These are phyloP conservation scores for Leptocoma aspasia DNA, from an alignment of 2,113 vertebrate species.

Conservation along the genomic window DNA sequence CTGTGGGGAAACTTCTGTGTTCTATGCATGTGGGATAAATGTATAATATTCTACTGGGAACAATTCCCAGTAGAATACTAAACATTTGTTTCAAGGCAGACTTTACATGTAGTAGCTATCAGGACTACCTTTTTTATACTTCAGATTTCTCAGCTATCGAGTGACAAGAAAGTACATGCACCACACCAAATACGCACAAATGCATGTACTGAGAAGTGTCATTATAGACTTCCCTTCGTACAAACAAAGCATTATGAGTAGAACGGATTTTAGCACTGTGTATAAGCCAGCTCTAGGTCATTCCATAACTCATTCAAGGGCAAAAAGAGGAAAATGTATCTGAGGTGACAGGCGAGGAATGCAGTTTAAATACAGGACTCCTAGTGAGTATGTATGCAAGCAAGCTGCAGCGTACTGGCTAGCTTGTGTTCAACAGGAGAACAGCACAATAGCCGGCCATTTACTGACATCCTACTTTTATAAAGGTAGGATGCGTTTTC, in stretches of 20 bases:
- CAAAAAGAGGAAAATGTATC: background rate
- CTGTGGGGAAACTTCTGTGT: background rate
- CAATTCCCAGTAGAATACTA: background rate
- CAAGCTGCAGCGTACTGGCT: background rate
- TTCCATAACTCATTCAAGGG: background rate
- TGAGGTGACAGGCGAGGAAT: background rate
- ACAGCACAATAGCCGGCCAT: rapidly evolving
- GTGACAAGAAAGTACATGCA: background rate
- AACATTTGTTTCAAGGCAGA: background rate
- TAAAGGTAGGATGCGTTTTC: background rate
- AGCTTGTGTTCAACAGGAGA: background rate
- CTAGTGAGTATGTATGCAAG: background rate
- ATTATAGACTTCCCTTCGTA: background rate
- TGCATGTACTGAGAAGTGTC: background rate
- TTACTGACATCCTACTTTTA: background rate
- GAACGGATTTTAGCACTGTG: background rate
- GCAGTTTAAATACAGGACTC: background rate
- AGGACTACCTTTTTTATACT: background rate
- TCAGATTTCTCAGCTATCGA: background rate
- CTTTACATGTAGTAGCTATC: background rate
- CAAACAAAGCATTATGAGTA: background rate
- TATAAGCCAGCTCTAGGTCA: background rate
- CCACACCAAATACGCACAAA: background rate
- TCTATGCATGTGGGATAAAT: too few species aligned
- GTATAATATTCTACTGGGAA: too few species aligned